A percentile compares a stretch with the other conserved stretches of the same genome.
These are phyloP conservation scores for Xylocopa sonorina DNA, from an alignment of 1,140 invertebrate species.

Conservation along the genomic window DNA sequence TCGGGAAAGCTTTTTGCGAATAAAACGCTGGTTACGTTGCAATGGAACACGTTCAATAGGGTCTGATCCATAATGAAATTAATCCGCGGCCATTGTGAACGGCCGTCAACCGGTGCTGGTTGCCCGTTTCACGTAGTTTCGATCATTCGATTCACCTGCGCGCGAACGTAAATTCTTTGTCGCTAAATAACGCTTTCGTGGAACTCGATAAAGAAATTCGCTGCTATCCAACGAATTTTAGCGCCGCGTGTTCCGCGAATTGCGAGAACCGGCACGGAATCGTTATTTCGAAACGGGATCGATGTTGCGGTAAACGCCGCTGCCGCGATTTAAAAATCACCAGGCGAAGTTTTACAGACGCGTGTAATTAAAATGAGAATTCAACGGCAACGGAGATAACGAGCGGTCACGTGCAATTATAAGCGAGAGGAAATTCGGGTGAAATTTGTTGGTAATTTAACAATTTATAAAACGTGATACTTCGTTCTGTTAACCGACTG, in stretches of 20 bases:
- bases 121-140: slow-evolving; percentile 29
- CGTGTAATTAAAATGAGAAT: too few species aligned
- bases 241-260: too few species aligned
- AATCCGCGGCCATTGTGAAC: slow-evolving; percentile 37
- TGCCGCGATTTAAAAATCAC: too few species aligned
- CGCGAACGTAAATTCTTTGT: slow-evolving; percentile 31
- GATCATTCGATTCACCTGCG: neutral
- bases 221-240: neutral
- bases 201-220: slow-evolving; percentile 41
- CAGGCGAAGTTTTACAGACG: too few species aligned
- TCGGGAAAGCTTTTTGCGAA: neutral
- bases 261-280: too few species aligned
- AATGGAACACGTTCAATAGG: slow-evolving; percentile 38
- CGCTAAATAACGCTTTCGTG: slow-evolving; percentile 42
- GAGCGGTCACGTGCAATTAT: neutral
- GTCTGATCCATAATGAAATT: slow-evolving; percentile 58
- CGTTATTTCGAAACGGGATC: too few species aligned
- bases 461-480: neutral
- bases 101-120: neutral
- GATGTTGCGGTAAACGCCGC: too few species aligned
- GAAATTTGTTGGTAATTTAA: neutral
- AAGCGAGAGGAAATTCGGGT: neutral
- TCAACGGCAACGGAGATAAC: too few species aligned
- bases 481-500: too few species aligned
- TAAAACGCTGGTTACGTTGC: slow-evolving; percentile 13